These are phyloP conservation scores for Acomys russatus DNA, from an alignment of 2,797 vertebrate species.

Conservation along the genomic window DNA sequence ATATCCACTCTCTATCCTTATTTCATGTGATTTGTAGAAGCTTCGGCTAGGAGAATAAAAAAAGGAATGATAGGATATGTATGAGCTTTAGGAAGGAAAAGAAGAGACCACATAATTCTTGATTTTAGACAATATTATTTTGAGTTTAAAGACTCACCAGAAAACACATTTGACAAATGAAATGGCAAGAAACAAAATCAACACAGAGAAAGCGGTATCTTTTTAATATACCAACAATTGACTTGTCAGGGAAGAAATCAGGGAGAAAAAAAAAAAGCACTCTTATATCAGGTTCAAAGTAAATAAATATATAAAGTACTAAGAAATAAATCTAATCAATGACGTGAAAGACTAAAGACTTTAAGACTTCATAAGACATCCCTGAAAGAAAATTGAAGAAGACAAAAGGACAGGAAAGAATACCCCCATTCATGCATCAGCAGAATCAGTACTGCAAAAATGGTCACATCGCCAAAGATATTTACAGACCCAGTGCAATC, in stretches of 20 bases:
- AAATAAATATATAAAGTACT: not conserved
- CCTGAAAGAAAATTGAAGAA: not conserved
- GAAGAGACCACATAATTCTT: not conserved
- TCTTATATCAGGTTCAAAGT: not conserved
- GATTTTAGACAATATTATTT: not conserved
- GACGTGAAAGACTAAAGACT: not conserved
- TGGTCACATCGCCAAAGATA: not conserved
- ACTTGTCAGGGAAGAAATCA: not conserved
- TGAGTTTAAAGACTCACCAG: not conserved
- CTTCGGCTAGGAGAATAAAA: not conserved
- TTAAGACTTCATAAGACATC: not conserved
- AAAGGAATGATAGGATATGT: not conserved
- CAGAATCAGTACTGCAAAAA: not conserved
- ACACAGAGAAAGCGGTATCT: not conserved
- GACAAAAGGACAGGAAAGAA: no score
- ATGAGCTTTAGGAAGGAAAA: not conserved
- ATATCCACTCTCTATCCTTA: not conserved
- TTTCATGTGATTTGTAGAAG: not conserved
- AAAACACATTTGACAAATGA: not conserved
- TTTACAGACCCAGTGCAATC: not conserved
- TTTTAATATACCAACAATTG: not conserved
- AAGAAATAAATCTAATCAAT: not conserved
- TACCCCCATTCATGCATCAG: not conserved
- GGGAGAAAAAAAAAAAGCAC: not conserved
- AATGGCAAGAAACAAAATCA: not conserved